Evolutionary conservation across 1,140 invertebrate genomes (phyloP), one percentile per base, ranked within the genome.

Genomic region (Drosophila asahinai): DNA sequence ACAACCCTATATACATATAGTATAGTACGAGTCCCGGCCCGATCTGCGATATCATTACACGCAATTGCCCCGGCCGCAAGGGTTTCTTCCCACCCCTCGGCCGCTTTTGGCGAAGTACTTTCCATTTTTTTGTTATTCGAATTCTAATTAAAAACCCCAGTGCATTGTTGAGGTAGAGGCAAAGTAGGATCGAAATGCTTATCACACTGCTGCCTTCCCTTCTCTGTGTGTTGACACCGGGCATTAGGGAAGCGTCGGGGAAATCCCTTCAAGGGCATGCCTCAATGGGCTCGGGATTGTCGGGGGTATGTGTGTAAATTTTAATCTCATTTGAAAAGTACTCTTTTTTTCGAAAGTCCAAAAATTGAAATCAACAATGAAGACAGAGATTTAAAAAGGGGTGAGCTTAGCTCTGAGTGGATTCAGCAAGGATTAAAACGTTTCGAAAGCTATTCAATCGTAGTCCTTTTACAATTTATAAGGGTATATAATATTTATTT

Each of bases 291-390:
- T 48, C 45, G 55, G 49, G 48, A 65, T 70, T 54, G 54, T 30
- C 22, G 48, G 5, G 47, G 40, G 47, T 65, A 36, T 42, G 66
- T 64, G 75, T 76, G 61, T 81, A 74, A 64, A 77, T 80, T 90
- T 90, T 90, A 90, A 90, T 90, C 86, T 82, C 86, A 90, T 90
- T 89, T 89, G 70, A 90, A 81, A 90, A 84, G 78, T 86, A 55
- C 84, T 89, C 84, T 89, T 73, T 58, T 81, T 80, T 80, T 59
- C 33, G 55, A 86, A 81, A 80, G 79, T 81, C 78, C 83, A 80
- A 79, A 84, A 90, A 81, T 84, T 81, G 78, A 86, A 84, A 86
- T 79, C 75, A 83, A 77, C 72, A 83, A 80, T 79, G 55, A 51
- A 63, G 17, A 52, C 38, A 49, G 67, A 72, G n/a, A 36, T 72